A percentile compares a stretch with the other conserved stretches of the same genome.
phyloP scores from a whole-genome alignment of 2,797 vertebrate genomes.

The Eupleurogrammus muticus region DNA sequence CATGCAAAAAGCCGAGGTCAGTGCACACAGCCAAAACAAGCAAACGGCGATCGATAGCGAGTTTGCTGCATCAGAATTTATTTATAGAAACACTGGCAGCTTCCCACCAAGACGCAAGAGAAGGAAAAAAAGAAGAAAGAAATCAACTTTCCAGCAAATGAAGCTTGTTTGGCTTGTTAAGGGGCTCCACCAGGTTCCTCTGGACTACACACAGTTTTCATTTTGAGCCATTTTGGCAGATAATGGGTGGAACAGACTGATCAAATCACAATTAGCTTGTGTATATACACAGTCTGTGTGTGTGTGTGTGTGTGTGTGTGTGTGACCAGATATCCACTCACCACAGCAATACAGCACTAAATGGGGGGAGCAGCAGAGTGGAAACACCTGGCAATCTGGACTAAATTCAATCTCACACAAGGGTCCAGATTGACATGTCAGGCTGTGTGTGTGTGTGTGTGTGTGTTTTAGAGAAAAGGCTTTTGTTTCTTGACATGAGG shows the following conservation, averaged over 20 bases:
- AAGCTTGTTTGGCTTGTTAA: constrained; percentile 17
- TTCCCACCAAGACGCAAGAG: constrained; percentile 41
- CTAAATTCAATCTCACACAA: constrained; percentile 55
- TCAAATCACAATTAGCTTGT: constrained; percentile 15
- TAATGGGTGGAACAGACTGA: background rate
- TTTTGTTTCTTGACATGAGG: constrained; percentile 12
- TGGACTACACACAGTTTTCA: constrained; percentile 17
- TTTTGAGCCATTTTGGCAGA: constrained; percentile 24
- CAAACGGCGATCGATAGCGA: constrained; percentile 64
- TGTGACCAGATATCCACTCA: constrained; percentile 1
- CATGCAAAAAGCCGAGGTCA: constrained; percentile 56
- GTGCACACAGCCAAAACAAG: constrained; percentile 59
- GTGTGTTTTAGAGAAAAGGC: constrained; percentile 23
- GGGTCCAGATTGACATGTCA: constrained; percentile 53
- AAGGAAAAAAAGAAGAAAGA: constrained; percentile 9
- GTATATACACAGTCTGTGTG: constrained; percentile 2
- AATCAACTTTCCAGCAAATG: constrained; percentile 8
- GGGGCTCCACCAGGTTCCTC: background rate
- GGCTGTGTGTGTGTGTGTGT: constrained; percentile 2
- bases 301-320: constrained; percentile 12
- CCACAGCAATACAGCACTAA: constrained; percentile 24
- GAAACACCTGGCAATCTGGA: constrained; percentile 56
- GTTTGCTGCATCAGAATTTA: constrained; percentile 66
- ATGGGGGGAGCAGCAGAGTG: constrained; percentile 46
- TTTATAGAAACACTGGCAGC: constrained; percentile 68